phyloP scores from a whole-genome alignment of 2,797 vertebrate genomes.

The Bryconaethiops microstoma region DNA sequence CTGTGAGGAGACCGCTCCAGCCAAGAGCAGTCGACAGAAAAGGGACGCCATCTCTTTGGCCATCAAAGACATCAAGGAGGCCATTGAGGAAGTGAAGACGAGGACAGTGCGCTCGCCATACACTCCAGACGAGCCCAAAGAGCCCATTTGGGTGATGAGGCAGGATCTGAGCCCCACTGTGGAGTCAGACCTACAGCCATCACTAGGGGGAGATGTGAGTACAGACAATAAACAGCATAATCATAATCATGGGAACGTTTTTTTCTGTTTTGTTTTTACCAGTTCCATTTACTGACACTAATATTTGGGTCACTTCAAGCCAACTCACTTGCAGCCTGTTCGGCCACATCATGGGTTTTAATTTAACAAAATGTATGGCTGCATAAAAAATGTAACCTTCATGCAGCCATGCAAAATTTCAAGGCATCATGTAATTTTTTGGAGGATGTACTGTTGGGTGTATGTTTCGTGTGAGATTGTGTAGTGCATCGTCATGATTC shows the following conservation, averaged over 20 bases:
- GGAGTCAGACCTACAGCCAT: constrained; percentile 86
- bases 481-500: too few species aligned
- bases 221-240: constrained; percentile 36
- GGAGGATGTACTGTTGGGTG: too few species aligned
- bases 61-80: constrained; percentile 97
- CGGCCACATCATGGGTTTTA: not conserved
- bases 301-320: not conserved
- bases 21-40: constrained; percentile 86
- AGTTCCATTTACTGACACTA: not conserved
- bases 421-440: not conserved
- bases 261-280: not conserved
- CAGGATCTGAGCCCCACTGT: constrained; percentile 92
- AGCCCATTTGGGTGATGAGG: constrained; percentile 98
- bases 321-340: not conserved
- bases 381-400: not conserved
- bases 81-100: constrained; percentile 97
- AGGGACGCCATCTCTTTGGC: constrained; percentile 94
- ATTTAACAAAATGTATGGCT: too few species aligned
- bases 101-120: constrained; percentile 95
- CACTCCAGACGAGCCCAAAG: constrained; percentile 95
- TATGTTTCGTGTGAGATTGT: too few species aligned
- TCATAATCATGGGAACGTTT: not conserved
- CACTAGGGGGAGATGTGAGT: constrained; percentile 90
- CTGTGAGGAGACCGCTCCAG: constrained; percentile 54
- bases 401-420: not conserved